Evolutionary conservation across 2,888 invertebrate genomes (phyloP).

Genomic region (Apoderus coryli): DNA sequence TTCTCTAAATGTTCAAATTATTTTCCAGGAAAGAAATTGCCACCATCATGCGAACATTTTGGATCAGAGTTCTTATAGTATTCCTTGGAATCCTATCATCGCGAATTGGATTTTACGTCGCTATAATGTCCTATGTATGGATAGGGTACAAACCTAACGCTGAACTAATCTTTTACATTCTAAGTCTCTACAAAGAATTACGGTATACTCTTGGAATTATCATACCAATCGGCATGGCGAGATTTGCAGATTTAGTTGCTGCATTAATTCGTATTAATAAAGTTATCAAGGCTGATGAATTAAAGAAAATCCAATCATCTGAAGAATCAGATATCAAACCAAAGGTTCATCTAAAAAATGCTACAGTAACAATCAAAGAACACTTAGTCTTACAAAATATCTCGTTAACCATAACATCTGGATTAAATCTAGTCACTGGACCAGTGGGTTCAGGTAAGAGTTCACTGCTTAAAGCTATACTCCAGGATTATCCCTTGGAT

Average conservation of each 20-base stretch:
- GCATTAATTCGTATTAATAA: constrained; percentile 54
- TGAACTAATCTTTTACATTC: constrained; percentile 73
- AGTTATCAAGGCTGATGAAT: constrained; percentile 46
- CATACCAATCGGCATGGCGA: constrained; percentile 73
- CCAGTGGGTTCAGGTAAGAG: constrained; percentile 53
- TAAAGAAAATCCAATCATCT: constrained; percentile 41
- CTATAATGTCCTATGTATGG: constrained; percentile 45
- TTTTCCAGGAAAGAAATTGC: constrained; percentile 49
- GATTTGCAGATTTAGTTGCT: constrained; percentile 64
- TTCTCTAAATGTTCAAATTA: constrained; percentile 2
- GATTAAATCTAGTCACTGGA: constrained; percentile 44
- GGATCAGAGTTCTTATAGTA: constrained; percentile 23
- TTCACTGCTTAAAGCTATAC: constrained; percentile 30
- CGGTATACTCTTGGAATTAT: constrained; percentile 76
- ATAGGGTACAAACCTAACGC: constrained; percentile 60
- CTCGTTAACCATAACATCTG: constrained; percentile 29
- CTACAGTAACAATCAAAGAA: constrained; percentile 21
- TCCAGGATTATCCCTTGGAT: constrained; percentile 31
- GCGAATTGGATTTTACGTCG: constrained; percentile 27
- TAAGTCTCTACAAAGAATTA: constrained; percentile 80
- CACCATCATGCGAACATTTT: constrained; percentile 30
- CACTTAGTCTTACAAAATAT: constrained; percentile 30
- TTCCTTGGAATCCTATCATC: constrained; percentile 24
- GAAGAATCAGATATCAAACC: constrained; percentile 18
- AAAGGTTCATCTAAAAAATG: constrained; percentile 18